Conservation (phyloP, 2,888 invertebrate genomes). For the Netelia inedita region DNA sequence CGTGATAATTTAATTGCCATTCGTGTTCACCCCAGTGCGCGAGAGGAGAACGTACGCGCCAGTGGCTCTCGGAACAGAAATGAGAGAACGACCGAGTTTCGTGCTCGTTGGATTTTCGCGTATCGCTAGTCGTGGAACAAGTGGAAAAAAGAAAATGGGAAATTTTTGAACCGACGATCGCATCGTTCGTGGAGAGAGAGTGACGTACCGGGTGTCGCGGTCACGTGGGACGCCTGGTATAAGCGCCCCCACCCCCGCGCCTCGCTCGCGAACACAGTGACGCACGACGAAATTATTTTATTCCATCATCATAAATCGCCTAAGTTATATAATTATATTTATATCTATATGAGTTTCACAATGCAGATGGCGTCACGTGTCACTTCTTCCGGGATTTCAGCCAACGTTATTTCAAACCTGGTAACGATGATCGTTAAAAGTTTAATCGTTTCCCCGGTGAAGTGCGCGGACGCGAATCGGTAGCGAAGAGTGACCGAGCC, state of each 20-base stretch:
- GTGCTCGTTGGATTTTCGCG: not conserved
- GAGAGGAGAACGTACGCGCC: conserved; percentile 38
- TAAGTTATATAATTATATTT: not conserved
- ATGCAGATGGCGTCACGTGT: conserved; percentile 21
- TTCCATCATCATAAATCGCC: too few relatives aligned
- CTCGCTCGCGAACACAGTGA: too few relatives aligned
- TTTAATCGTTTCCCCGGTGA: conserved; percentile 81
- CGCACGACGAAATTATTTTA: too few relatives aligned
- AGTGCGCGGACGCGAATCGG: conserved; percentile 77
- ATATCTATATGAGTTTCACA: not conserved
- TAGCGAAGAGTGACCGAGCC: conserved; percentile 12
- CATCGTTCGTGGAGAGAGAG: too few relatives aligned
- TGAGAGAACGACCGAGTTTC: not conserved
- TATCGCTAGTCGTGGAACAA: not conserved
- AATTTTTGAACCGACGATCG: conserved; percentile 1
- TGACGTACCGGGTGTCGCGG: too few relatives aligned
- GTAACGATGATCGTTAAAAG: conserved; percentile 83
- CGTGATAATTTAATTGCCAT: conserved; percentile 68
- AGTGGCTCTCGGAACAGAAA: conserved; percentile 11
- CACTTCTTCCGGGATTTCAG: conserved; percentile 76
- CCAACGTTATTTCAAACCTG: conserved; percentile 76
- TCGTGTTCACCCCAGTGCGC: conserved; percentile 23
- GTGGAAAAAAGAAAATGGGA: conserved; percentile 17
- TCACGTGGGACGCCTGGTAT: too few relatives aligned
- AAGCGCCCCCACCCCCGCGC: too few relatives aligned